A percentile compares a stretch with the other conserved stretches of the same genome.
Conservation (phyloP, 2,113 vertebrate genomes). For the Bos taurus region DNA sequence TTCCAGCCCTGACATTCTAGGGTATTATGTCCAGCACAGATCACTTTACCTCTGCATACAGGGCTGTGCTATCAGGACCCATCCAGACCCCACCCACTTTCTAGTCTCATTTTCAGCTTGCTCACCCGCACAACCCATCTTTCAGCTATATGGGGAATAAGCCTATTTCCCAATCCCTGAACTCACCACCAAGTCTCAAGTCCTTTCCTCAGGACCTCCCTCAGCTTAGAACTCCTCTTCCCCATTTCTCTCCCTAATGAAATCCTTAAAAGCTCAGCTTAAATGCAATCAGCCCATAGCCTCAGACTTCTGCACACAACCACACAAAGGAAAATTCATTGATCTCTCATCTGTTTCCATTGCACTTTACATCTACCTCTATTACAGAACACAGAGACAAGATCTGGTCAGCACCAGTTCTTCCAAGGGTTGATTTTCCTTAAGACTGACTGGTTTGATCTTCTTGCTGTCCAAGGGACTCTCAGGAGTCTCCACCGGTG, state of each 20-base stretch:
- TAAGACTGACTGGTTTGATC: not conserved
- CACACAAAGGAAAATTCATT: not conserved
- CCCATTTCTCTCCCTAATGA: not conserved
- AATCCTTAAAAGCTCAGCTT: not conserved
- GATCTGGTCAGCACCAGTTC: not conserved
- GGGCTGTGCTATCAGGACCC: not conserved
- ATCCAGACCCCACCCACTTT: not conserved
- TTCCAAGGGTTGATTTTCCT: not conserved
- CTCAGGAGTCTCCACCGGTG: not conserved
- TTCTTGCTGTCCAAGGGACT: not conserved
- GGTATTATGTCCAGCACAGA: not conserved
- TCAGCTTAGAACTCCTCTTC: not conserved
- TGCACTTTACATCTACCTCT: not conserved
- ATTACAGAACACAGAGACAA: not conserved
- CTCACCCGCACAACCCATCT: not conserved
- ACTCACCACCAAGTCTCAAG: not conserved
- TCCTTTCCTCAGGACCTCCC: not conserved
- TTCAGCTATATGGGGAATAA: not conserved
- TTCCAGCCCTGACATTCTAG: not conserved
- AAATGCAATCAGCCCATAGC: not conserved
- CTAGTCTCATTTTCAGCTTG: not conserved
- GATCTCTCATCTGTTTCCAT: not conserved
- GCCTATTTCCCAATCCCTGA: not conserved
- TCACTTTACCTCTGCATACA: not conserved
- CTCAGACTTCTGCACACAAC: not conserved